Evolutionary conservation across 2,113 vertebrate genomes (phyloP), one percentile per base, ranked within the genome.

Genomic region (Progne subis): DNA sequence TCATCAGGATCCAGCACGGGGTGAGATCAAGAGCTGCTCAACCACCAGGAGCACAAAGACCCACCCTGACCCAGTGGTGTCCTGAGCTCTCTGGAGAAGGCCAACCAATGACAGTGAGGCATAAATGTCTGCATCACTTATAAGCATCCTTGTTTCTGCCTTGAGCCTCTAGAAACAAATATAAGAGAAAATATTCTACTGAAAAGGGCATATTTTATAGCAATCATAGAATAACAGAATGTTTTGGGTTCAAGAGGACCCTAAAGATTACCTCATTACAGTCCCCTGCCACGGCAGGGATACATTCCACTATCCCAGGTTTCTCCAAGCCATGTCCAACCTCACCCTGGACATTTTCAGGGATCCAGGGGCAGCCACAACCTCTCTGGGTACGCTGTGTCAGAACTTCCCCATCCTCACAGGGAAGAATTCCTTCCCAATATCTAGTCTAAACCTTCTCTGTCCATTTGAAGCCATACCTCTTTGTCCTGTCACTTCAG

Each of bases 281-380:
- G 3, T 2, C 4, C 28, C 7, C 16, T 43, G 16, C 20, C 23
- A 14, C 5, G 6, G 16, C 37, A 88, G 12, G 7, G 18, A n/a
- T 32, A n/a, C 0, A 5, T 67, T 5, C 18, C 60, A n/a, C 26
- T 4, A 0, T 3, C 18, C 15, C 44, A 39, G 26, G 5, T 0
- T 52, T 10, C 6, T 81, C 50, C 76, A 72, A 65, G 4, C 5
- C 32, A 4, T 0, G 0, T 44, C 52, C 26, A 50, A 0, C 18
- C 19, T 31, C 9, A 17, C 1, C 17, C 63, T 34, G 43, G 34
- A 10, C 20, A 31, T 5, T 79, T 6, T 13, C 49, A 63, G 41
- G 10, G 47, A 47, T 63, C 29, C 43, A 69, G 52, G 28, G 18
- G 12, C 18, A 65, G 37, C 26, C 26, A 6, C 21, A 81, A 14